These are phyloP conservation scores for Artibeus jamaicensis DNA, from an alignment of 2,797 vertebrate species.

Conservation along the genomic window DNA sequence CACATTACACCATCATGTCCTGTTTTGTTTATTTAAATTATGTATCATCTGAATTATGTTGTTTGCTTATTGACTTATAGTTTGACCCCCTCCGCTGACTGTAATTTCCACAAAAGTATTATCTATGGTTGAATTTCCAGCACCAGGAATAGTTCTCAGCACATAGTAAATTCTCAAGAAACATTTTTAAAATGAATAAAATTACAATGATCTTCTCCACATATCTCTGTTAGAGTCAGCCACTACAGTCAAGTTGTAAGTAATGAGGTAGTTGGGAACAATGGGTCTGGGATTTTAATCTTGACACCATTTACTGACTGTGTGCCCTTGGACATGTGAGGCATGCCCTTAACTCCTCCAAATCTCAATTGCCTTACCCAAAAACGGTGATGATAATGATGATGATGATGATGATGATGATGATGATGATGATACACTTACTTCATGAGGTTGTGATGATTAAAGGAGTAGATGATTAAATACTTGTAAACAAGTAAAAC, in stretches of 20 bases:
- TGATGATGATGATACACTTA: neutral
- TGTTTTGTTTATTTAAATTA: neutral
- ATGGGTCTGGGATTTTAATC: neutral
- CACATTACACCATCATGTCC: neutral
- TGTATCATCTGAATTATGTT: constrained; percentile 3
- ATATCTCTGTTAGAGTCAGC: neutral
- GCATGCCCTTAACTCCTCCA: neutral
- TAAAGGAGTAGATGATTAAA: neutral
- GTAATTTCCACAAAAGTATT: neutral
- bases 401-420: neutral
- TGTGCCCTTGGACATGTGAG: neutral
- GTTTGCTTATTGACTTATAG: neutral
- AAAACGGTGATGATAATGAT: neutral
- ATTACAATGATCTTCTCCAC: neutral
- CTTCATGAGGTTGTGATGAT: neutral
- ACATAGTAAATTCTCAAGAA: neutral
- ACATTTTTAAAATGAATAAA: neutral
- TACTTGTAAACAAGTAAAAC: neutral
- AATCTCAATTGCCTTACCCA: neutral
- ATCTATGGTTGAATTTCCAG: neutral
- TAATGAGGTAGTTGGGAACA: neutral
- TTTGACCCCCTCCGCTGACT: neutral
- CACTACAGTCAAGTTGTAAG: neutral
- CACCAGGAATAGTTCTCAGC: neutral
- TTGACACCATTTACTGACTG: neutral